Evolutionary conservation across 53 echinoderm and acorn worm genomes (phyloP), one percentile per base, ranked within the genome.

Genomic region (Temnopleurus reevesii): DNA sequence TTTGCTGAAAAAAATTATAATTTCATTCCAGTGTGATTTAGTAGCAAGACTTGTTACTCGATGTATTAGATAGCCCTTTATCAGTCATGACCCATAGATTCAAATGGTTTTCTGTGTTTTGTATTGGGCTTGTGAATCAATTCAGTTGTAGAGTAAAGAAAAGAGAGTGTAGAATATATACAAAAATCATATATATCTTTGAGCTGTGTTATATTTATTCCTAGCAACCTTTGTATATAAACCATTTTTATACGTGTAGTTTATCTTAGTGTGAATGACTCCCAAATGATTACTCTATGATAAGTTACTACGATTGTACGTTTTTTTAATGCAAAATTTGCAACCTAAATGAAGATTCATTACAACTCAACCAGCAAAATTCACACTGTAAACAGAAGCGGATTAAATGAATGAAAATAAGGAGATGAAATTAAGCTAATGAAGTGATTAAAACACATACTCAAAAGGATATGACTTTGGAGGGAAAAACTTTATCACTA

Each of bases 1-100:
- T 41, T 71, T 71, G 71, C 71, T 10, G 71, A 71, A 41, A 71
- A 49, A 49, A 71, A 71, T 26, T 38, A 41, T 71, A 63, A 71
- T 41, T n/a, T n/a, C 71, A 71, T 71, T 71, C 71, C 71, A 71
- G 71, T 13, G 71, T 71, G 71, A 41, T n/a, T n/a, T n/a, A n/a
- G 71, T 71, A 71, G 71, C 41, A 41, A 31, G 23, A 71, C 8
- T 38, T 13, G n/a, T 71, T 38, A 41, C 71, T 71, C 41, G 13
- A 41, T n/a, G 71, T 41, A n/a, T 71, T 38, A 41, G 15, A 63
- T 71, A 71, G 41, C 41, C 71, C 41, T n/a, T 5, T 71, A 21
- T 36, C 36, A 41, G 18, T 71, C 38, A 29, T 21, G 21, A 71
- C 23, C n/a, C 8, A 58, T 71, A n/a, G 41, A 71, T 71, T 41